These are phyloP conservation scores for Drosophila tripunctata DNA, from an alignment of 2,888 invertebrate species.

Conservation along the genomic window DNA sequence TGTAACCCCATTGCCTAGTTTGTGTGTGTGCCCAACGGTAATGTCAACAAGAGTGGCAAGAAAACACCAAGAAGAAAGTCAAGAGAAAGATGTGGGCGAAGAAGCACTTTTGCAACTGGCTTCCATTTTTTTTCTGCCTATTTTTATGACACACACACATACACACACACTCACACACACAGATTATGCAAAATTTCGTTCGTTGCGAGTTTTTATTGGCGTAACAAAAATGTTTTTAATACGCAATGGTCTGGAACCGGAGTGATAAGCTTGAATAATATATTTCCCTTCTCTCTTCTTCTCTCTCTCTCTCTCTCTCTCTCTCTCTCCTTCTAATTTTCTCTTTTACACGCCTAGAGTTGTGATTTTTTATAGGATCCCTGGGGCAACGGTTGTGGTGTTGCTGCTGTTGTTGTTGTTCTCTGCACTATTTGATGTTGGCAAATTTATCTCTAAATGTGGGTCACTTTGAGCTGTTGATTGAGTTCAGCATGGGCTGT, in stretches of 20 bases:
- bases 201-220: conserved; percentile 72
- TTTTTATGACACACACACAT: too few species aligned
- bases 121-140: conserved; percentile 54
- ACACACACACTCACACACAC: too few species aligned
- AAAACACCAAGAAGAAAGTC: not conserved
- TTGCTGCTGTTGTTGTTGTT: conserved; percentile 38
- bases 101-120: conserved; percentile 31
- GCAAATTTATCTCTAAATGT: conserved; percentile 70
- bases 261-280: conserved; percentile 74
- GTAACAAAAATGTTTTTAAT: conserved; percentile 78
- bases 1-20: conserved; percentile 73
- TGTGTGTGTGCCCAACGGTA: conserved; percentile 49
- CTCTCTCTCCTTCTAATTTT: not conserved
- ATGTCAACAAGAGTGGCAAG: conserved; percentile 58
- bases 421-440: conserved; percentile 55
- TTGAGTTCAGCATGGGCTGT: conserved; percentile 59
- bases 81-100: not conserved
- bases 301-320: too few species aligned
- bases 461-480: conserved; percentile 68
- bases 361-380: conserved; percentile 31
- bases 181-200: conserved; percentile 76
- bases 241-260: conserved; percentile 78
- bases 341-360: not conserved
- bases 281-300: conserved; percentile 11
- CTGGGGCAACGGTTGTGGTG: conserved; percentile 15